These are phyloP conservation scores for Euspilapteryx auroguttella DNA, from an alignment of 2,888 invertebrate species.

Conservation along the genomic window DNA sequence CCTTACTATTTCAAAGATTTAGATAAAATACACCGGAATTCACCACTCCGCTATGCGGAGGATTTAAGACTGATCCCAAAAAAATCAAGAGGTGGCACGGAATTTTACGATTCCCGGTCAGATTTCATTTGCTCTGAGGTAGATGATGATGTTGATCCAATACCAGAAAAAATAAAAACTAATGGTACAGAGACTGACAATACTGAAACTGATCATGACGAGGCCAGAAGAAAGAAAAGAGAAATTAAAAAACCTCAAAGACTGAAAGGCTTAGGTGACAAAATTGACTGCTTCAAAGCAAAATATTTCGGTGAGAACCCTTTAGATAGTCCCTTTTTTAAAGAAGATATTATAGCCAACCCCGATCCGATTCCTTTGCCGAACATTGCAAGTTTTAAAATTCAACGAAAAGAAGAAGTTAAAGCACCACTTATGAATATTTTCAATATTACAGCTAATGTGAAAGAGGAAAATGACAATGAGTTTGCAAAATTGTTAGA, in stretches of 20 bases:
- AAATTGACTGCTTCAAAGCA: conserved; percentile 72
- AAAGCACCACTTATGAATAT: too few species aligned
- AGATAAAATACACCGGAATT: conserved; percentile 43
- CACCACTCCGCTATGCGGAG: conserved; percentile 69
- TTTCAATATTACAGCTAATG: too few species aligned
- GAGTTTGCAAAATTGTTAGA: too few species aligned
- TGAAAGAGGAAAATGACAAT: too few species aligned
- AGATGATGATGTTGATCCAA: conserved; percentile 50
- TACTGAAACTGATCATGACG: conserved; percentile 20
- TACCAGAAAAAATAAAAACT: conserved; percentile 50
- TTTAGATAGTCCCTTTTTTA: conserved; percentile 73
- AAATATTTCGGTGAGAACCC: conserved; percentile 78
- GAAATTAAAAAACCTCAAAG: conserved; percentile 38
- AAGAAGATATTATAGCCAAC: conserved; percentile 50
- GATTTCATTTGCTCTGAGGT: conserved; percentile 55
- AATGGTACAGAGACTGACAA: conserved; percentile 22
- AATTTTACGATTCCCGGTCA: conserved; percentile 71
- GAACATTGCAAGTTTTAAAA: conserved; percentile 14
- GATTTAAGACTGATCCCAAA: conserved; percentile 64
- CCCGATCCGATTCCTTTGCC: conserved; percentile 40
- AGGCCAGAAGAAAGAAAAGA: conserved; percentile 16
- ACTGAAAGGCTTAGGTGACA: conserved; percentile 67
- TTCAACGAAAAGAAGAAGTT: conserved; percentile 10
- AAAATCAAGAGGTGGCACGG: conserved; percentile 67
- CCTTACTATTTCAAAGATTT: conserved; percentile 63